Conservation (phyloP, 2,113 vertebrate species). For the Brachyistius frenatus region DNA sequence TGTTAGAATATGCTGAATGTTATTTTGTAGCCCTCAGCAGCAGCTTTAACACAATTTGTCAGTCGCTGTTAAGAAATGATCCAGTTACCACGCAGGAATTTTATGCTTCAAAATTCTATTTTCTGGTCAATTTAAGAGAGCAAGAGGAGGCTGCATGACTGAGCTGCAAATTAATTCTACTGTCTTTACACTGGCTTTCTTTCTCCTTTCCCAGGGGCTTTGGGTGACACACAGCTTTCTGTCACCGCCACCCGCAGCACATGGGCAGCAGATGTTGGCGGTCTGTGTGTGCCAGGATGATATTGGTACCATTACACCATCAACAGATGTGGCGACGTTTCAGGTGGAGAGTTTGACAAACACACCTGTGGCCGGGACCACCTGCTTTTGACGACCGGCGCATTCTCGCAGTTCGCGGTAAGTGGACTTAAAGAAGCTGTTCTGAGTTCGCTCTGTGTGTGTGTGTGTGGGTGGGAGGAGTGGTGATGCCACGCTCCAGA, state of each 20-base stretch:
- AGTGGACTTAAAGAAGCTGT: slow-evolving; percentile 30
- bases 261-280: slow-evolving; percentile 66
- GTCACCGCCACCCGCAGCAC: slow-evolving; percentile 43
- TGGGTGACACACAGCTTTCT: slow-evolving; percentile 49
- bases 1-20: slow-evolving; percentile 46
- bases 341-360: slow-evolving; percentile 36
- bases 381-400: slow-evolving; percentile 55
- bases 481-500: slow-evolving; percentile 21
- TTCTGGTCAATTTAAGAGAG: slow-evolving; percentile 72
- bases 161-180: slow-evolving; percentile 72
- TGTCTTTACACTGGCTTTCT: slow-evolving; percentile 65
- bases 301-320: slow-evolving; percentile 10
- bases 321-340: slow-evolving; percentile 58
- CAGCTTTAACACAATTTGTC: slow-evolving; percentile 63
- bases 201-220: slow-evolving; percentile 60
- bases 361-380: slow-evolving; percentile 74
- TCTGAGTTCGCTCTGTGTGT: slow-evolving; percentile 9
- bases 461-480: too few relatives aligned
- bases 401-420: slow-evolving; percentile 44
- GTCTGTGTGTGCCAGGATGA: slow-evolving; percentile 29
- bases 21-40: slow-evolving; percentile 59
- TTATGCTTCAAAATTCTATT: slow-evolving; percentile 72
- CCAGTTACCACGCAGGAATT: slow-evolving; percentile 65
- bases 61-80: slow-evolving; percentile 64
- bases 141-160: slow-evolving; percentile 64